phyloP scores from a whole-genome alignment of 2,113 vertebrate genomes.

The Numida meleagris region DNA sequence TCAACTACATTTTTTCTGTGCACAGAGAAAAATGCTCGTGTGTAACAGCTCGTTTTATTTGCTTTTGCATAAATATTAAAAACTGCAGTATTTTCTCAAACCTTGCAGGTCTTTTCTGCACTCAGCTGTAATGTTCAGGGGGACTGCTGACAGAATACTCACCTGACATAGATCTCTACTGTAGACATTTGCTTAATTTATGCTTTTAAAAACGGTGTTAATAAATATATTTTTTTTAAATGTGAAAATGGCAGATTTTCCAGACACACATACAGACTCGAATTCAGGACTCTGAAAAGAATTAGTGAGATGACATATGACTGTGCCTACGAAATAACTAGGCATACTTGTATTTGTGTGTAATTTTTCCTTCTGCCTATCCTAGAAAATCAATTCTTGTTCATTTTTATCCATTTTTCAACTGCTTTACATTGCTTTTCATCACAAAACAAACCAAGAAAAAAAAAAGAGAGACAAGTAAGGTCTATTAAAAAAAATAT shows the following conservation, averaged over 20 bases:
- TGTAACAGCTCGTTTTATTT: neutral
- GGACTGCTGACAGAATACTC: neutral
- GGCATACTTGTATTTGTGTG: neutral
- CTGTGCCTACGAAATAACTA: neutral
- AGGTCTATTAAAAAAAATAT: neutral
- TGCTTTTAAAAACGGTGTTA: neutral
- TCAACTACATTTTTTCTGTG: slow-evolving; percentile 86
- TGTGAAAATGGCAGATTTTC: neutral
- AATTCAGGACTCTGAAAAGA: neutral
- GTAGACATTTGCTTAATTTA: neutral
- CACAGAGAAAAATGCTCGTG: slow-evolving; percentile 29
- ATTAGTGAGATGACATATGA: neutral
- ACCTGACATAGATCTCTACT: neutral
- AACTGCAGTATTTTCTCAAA: neutral
- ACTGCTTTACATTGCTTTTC: neutral
- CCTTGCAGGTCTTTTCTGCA: neutral
- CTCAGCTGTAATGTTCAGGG: neutral
- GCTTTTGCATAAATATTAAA: neutral
- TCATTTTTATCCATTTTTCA: slow-evolving; percentile 4
- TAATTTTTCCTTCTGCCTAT: neutral
- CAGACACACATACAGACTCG: neutral
- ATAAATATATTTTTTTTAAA: neutral
- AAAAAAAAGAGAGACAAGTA: neutral
- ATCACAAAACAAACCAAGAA: neutral
- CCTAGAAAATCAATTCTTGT: neutral